phyloP scores from a whole-genome alignment of 2,797 vertebrate species.

The Acanthornis magna region DNA sequence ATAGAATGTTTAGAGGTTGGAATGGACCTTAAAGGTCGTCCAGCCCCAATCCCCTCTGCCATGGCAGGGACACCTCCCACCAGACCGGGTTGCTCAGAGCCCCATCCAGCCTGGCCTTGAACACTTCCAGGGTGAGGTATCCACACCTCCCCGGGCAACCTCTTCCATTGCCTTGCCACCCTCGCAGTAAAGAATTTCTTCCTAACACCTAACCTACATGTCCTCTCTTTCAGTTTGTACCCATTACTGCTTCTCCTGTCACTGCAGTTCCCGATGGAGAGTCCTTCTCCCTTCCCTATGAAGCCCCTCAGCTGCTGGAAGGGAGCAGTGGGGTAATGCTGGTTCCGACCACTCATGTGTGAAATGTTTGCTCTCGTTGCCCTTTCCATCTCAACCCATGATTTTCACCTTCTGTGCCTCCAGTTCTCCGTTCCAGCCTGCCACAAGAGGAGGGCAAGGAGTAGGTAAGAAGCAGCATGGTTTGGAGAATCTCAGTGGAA shows the following conservation, averaged over 20 bases:
- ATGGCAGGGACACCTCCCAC: not conserved
- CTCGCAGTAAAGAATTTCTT: not conserved
- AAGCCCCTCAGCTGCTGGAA: rapidly evolving
- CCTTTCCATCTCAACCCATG: not conserved
- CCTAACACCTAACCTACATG: not conserved
- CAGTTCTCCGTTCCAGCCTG: not conserved
- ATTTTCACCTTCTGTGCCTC: not conserved
- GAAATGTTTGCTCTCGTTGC: no score
- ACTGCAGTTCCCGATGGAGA: not conserved
- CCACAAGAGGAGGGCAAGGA: not conserved
- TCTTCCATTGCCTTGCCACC: rapidly evolving
- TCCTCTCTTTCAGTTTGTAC: rapidly evolving
- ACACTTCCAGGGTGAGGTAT: rapidly evolving
- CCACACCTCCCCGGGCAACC: not conserved
- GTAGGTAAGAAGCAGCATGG: not conserved
- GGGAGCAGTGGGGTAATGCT: not conserved
- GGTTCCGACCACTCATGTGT: rapidly evolving
- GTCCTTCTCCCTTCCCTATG: not conserved
- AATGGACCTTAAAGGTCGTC: not conserved
- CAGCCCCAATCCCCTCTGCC: not conserved
- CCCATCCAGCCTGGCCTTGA: no score
- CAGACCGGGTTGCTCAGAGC: not conserved
- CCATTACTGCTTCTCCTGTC: not conserved
- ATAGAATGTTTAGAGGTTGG: not conserved
- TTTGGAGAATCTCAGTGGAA: not conserved